phyloP scores from a whole-genome alignment of 1,140 invertebrate species.

The Probaryconus sp. region DNA sequence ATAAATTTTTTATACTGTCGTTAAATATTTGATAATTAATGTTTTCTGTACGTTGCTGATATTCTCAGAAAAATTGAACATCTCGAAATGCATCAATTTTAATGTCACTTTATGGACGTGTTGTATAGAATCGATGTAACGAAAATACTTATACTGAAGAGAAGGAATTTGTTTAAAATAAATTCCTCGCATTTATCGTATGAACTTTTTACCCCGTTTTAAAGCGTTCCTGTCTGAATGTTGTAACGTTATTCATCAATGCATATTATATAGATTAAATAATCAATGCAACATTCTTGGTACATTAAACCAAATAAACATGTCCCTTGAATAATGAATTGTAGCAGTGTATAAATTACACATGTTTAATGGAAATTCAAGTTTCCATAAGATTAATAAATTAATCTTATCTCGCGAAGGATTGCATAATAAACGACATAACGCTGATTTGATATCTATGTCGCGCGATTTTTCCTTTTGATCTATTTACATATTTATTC shows the following conservation, averaged over 20 bases:
- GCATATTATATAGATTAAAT: slow-evolving; percentile 45
- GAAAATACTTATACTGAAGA: no score
- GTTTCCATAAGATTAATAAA: slow-evolving; percentile 56
- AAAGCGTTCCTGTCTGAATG: slow-evolving; percentile 9
- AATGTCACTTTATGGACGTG: no score
- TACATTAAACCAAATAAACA: slow-evolving; percentile 42
- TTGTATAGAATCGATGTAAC: no score
- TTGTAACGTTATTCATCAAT: slow-evolving; percentile 38
- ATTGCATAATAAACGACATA: slow-evolving; percentile 52
- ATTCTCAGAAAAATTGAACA: no score
- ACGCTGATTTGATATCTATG: slow-evolving; percentile 40
- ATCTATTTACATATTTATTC: slow-evolving; percentile 35
- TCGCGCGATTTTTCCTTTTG: slow-evolving; percentile 36
- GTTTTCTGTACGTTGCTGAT: no score
- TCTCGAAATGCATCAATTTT: no score
- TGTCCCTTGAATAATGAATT: slow-evolving; percentile 27
- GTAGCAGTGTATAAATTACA: slow-evolving; percentile 36
- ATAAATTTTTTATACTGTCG: no score
- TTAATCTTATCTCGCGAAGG: slow-evolving; percentile 49
- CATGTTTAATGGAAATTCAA: slow-evolving; percentile 54
- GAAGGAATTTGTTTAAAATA: background rate
- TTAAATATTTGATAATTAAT: no score
- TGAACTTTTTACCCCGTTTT: slow-evolving; percentile 24
- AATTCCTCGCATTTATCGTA: slow-evolving; percentile 12
- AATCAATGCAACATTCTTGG: slow-evolving; percentile 42